These are phyloP conservation scores for Acrossocheilus fasciatus DNA, from an alignment of 2,797 vertebrate genomes.

Conservation along the genomic window DNA sequence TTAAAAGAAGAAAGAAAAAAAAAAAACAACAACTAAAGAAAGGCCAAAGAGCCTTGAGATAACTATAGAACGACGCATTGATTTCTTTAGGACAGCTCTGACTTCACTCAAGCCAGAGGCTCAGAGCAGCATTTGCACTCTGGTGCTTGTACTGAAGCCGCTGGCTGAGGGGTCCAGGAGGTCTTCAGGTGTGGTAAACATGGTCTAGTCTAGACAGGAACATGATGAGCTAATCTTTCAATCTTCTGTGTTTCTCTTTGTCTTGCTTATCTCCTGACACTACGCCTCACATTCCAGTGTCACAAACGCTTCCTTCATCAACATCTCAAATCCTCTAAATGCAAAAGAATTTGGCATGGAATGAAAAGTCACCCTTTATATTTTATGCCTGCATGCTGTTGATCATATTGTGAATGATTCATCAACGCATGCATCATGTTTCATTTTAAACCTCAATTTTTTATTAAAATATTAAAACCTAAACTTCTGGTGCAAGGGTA, in stretches of 20 bases:
- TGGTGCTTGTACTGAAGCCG: background rate
- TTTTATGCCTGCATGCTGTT: background rate
- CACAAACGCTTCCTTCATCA: conserved; percentile 10
- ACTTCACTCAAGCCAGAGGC: background rate
- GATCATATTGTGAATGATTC: background rate
- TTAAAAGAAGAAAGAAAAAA: background rate
- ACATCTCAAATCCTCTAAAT: background rate
- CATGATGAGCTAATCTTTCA: conserved; percentile 27
- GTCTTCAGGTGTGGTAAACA: conserved; percentile 3
- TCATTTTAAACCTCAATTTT: background rate
- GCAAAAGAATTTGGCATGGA: background rate
- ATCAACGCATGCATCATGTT: background rate
- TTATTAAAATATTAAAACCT: background rate
- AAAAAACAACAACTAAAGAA: background rate
- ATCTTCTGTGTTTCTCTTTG: conserved; percentile 22
- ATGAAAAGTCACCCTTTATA: background rate
- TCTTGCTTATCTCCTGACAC: conserved; percentile 33
- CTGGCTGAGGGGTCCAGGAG: background rate
- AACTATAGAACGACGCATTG: background rate
- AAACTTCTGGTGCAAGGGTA: background rate
- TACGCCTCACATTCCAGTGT: conserved; percentile 52
- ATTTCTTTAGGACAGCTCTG: too few relatives aligned
- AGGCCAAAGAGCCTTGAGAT: background rate
- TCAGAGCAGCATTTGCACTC: background rate
- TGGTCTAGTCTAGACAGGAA: conserved; percentile 34